Conservation (phyloP, 2,888 invertebrate species). For the Aethes cnicana region DNA sequence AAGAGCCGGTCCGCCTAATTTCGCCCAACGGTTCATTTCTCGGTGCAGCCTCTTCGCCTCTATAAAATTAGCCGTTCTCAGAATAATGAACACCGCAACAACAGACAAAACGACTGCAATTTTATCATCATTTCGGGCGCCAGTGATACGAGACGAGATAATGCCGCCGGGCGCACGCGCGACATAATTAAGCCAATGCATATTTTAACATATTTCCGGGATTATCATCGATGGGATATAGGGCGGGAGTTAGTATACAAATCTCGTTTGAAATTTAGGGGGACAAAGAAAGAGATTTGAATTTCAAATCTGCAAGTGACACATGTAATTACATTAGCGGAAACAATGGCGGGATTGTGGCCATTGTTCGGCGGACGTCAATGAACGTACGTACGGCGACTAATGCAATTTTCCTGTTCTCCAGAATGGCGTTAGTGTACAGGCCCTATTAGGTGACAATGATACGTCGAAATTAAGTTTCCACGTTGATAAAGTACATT, state of each 20-base stretch:
- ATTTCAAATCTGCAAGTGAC: conserved; percentile 67
- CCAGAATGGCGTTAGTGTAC: neutral
- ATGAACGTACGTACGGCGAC: conserved; percentile 19
- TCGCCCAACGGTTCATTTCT: conserved; percentile 27
- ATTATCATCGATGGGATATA: conserved; percentile 9
- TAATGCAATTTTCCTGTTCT: conserved; percentile 30
- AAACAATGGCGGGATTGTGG: conserved; percentile 21
- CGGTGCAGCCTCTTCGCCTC: conserved; percentile 21
- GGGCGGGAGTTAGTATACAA: conserved; percentile 15
- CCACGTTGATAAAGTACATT: too few species aligned
- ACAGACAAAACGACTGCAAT: conserved; percentile 32
- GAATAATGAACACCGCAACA: conserved; percentile 32
- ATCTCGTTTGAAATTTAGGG: conserved; percentile 33
- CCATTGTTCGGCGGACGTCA: conserved; percentile 21
- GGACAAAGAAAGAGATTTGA: conserved; percentile 54
- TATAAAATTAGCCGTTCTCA: conserved; percentile 30
- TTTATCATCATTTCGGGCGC: conserved; percentile 31
- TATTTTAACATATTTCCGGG: conserved; percentile 20
- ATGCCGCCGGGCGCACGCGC: conserved; percentile 8
- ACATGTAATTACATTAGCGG: conserved; percentile 49
- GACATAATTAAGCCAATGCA: conserved; percentile 24
- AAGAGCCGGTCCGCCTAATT: conserved; percentile 13
- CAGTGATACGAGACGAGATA: neutral
- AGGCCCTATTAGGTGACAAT: conserved; percentile 4
- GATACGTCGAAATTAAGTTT: conserved; percentile 20